Evolutionary conservation across 2,113 vertebrate genomes (phyloP).

Genomic region (Andinoacara biseriatus): DNA sequence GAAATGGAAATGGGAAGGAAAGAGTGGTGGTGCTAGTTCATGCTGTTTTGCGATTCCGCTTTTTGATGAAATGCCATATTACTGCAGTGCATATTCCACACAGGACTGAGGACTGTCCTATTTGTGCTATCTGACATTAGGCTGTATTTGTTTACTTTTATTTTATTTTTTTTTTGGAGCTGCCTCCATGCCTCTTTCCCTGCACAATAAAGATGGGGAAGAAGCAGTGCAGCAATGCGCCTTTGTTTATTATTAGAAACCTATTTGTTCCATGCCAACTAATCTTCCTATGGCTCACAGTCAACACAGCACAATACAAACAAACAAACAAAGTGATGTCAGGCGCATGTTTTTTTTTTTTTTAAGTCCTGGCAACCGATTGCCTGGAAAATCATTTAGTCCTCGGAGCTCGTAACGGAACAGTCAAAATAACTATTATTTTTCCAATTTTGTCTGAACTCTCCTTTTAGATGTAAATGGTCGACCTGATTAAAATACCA

Average conservation of each 20-base stretch:
- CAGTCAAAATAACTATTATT: not conserved
- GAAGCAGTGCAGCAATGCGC: constrained; percentile 11
- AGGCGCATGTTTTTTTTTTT: constrained; percentile 32
- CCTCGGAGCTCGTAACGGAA: constrained; percentile 4
- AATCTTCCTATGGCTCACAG: constrained; percentile 47
- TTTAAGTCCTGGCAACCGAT: constrained; percentile 32
- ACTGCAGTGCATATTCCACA: constrained; percentile 19
- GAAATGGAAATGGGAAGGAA: constrained; percentile 65
- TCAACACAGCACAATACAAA: constrained; percentile 48
- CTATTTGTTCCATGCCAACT: constrained; percentile 60
- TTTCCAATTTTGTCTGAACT: not conserved
- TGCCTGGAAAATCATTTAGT: constrained; percentile 26
- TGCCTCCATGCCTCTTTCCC: not conserved
- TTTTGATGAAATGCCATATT: constrained; percentile 58
- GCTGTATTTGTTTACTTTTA: constrained; percentile 35
- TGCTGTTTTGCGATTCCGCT: constrained; percentile 45
- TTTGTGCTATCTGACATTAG: constrained; percentile 15
- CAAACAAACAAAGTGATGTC: constrained; percentile 51
- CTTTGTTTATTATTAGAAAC: constrained; percentile 62
- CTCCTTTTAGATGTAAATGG: not conserved
- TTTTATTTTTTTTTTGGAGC: not conserved
- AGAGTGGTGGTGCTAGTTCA: constrained; percentile 49
- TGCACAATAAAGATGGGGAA: constrained; percentile 8
- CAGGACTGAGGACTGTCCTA: not conserved
- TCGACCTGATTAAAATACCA: constrained; percentile 35